Evolutionary conservation across 1,140 invertebrate species (phyloP), one percentile per base, ranked within the genome.

Genomic region (Thalassaphorura encarpata): DNA sequence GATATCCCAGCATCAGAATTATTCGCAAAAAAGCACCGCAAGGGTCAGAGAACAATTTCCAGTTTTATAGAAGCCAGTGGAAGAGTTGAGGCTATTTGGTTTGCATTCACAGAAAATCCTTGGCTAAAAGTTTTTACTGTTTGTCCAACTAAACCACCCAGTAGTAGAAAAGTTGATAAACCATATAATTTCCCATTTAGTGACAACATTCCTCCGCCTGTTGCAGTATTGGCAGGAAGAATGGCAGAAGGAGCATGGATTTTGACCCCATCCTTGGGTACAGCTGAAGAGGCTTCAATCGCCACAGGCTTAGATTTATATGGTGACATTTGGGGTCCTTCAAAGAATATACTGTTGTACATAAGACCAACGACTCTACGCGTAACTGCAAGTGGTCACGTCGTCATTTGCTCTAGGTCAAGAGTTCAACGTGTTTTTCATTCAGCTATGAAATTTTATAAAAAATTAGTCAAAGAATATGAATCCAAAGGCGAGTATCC

Each of bases 131-230:
- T 52, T 16, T 62, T 54, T 50, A 33, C 21, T 16, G 48, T 43
- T 2, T 29, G 19, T 6, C 26, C 48, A 6, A 16, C 13, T 13
- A 40, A 59, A 53, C 51, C 53, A 1, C 4, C 1, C 8, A 2
- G 3, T 2, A 19, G 52, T 6, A 40, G 40, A 42, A 13, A 48
- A 40, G 29, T 46, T 1, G 50, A 2, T 3, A 13, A 27, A 8
- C 61, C 61, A 2, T 58, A 52, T 27, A 56, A 52, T 28, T 62
- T 58, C 27, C 3, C 24, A 43, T 62, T 58, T 49, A 21, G 49
- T 24, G 36, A 52, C 16, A 56, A 55, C 45, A 42, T 58, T 16
- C 56, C 56, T 0, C 6, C 26, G 4, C 21, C 18, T 13, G 19
- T 56, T 1, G 27, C 28, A 40, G 36, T 40, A n/a, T 19, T 62